These are phyloP conservation scores for Peromyscus leucopus DNA, from an alignment of 2,113 vertebrate species.

Conservation along the genomic window DNA sequence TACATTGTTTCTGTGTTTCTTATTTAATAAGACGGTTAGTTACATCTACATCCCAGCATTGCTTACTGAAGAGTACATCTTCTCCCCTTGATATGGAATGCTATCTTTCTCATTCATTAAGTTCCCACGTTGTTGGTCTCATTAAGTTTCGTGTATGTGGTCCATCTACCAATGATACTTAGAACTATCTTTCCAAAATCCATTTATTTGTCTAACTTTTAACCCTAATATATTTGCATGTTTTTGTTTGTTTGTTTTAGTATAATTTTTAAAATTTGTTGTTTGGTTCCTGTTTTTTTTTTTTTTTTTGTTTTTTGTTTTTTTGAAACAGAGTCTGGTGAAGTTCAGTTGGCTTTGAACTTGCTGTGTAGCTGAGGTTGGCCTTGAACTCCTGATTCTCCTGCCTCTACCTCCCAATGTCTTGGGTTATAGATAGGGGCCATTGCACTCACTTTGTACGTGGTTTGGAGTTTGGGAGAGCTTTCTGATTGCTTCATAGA, in stretches of 20 bases:
- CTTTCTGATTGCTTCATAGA: neutral
- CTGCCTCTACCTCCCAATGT: neutral
- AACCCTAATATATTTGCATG: neutral
- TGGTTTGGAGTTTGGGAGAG: neutral
- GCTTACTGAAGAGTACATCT: neutral
- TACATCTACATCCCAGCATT: neutral
- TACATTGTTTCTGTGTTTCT: no score
- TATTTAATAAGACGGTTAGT: no score
- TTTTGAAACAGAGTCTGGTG: neutral
- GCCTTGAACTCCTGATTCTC: neutral
- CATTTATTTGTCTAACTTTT: neutral
- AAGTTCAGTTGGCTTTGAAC: neutral
- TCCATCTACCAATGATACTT: neutral
- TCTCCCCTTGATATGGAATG: neutral
- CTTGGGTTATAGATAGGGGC: neutral
- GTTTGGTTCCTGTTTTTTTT: neutral
- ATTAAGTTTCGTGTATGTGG: neutral
- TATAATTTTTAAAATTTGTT: neutral
- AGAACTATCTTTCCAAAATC: slow-evolving; percentile 7
- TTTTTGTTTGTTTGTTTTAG: neutral
- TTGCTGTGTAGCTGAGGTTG: no score
- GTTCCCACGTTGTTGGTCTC: neutral
- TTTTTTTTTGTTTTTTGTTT: neutral
- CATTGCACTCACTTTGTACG: neutral
- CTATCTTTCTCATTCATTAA: neutral